These are phyloP conservation scores for Malaclemys terrapin DNA, from an alignment of 2,113 vertebrate genomes.

Conservation along the genomic window DNA sequence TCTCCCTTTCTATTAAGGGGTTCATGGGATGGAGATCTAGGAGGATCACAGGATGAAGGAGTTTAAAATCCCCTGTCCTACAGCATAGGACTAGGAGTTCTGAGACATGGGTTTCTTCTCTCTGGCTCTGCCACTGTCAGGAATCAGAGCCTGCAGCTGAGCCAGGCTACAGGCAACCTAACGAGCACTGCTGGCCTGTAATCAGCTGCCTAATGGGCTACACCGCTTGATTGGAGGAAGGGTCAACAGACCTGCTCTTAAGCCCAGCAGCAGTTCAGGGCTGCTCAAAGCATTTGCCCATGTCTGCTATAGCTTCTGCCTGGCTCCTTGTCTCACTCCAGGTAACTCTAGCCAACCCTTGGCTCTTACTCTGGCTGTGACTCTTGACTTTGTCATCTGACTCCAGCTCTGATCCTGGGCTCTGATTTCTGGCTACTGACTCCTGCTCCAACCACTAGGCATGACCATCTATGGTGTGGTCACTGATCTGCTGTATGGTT, in stretches of 20 bases:
- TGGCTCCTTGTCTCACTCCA: neutral
- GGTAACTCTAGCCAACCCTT: neutral
- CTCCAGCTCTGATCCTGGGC: neutral
- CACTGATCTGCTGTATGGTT: neutral
- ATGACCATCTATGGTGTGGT: neutral
- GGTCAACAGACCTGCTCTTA: neutral
- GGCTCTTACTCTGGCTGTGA: too few species aligned
- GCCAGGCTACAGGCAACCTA: too few species aligned
- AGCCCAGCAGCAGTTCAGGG: neutral
- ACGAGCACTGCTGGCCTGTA: neutral
- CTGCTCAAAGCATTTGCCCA: neutral
- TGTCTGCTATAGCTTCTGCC: neutral
- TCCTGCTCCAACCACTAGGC: neutral
- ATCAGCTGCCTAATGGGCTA: neutral
- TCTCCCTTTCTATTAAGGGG: neutral
- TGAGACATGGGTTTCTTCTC: neutral
- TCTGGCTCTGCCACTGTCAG: too few species aligned
- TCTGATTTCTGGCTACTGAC: neutral
- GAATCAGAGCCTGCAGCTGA: too few species aligned
- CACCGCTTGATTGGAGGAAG: neutral
- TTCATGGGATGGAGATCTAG: too few species aligned
- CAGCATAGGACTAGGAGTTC: neutral
- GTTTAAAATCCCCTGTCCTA: neutral
- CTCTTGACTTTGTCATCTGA: too few species aligned
- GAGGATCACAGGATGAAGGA: neutral